Percentiles rank a stretch among this genome's conserved stretches.
phyloP scores from a whole-genome alignment of 2,797 vertebrate genomes.

The Halcyon chelicuti region DNA sequence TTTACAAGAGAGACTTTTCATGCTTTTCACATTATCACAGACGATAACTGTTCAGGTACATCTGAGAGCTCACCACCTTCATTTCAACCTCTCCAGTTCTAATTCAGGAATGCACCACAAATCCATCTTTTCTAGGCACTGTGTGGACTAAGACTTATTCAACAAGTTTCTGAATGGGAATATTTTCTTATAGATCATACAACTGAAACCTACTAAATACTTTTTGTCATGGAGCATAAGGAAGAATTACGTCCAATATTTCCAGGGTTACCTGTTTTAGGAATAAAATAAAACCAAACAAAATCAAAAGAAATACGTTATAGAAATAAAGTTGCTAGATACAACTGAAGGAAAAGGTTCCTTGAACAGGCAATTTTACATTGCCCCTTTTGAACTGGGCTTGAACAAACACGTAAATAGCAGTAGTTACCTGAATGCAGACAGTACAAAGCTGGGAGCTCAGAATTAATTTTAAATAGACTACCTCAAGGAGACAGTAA shows the following conservation, averaged over 20 bases:
- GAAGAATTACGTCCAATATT: not conserved
- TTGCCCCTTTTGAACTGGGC: not conserved
- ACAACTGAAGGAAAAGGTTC: not conserved
- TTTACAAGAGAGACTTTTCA: not conserved
- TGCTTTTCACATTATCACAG: not conserved
- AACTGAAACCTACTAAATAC: not conserved
- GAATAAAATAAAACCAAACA: not conserved
- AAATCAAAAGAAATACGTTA: not conserved
- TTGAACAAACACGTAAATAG: not conserved
- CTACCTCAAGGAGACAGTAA: not conserved
- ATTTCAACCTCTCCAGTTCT: not conserved
- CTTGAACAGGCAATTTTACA: not conserved
- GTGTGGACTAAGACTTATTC: not conserved
- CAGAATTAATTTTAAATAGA: not conserved
- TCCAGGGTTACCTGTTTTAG: not conserved
- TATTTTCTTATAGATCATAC: not conserved
- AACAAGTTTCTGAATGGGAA: not conserved
- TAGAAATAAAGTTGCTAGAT: not conserved
- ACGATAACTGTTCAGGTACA: not conserved
- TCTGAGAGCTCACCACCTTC: not conserved
- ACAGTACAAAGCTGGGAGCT: not conserved
- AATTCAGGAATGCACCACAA: not conserved
- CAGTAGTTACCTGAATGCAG: not conserved
- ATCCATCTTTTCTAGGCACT: not conserved
- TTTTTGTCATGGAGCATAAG: not conserved